Conservation (phyloP, 92 coral and sea anemone species). For the Paramuricea clavata region DNA sequence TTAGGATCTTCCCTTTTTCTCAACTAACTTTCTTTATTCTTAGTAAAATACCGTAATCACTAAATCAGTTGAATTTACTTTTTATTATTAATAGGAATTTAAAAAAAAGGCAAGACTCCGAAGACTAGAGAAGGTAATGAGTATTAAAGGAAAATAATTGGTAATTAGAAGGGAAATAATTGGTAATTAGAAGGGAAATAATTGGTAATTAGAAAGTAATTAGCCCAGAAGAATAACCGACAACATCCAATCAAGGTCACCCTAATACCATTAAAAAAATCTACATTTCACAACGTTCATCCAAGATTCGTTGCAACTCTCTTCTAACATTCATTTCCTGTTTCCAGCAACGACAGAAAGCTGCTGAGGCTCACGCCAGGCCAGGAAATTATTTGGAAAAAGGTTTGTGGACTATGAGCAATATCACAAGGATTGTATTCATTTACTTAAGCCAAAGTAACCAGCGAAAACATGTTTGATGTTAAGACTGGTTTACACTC, state of each 20-base stretch:
- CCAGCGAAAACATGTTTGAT: neutral
- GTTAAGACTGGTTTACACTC: neutral
- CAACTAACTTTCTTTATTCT: too few species aligned
- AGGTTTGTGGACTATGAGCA: neutral
- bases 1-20: neutral
- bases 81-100: constrained; percentile 73
- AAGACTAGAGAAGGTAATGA: constrained; percentile 83
- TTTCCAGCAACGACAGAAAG: constrained; percentile 11
- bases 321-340: neutral
- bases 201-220: too few species aligned
- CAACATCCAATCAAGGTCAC: neutral
- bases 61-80: too few species aligned
- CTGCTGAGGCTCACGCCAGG: neutral
- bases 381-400: neutral
- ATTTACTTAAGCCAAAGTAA: too few species aligned
- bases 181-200: too few species aligned
- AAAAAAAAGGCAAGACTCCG: constrained; percentile 74
- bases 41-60: too few species aligned
- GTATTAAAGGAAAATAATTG: too few species aligned
- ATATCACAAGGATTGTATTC: too few species aligned
- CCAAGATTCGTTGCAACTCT: too few species aligned
- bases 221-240: too few species aligned
- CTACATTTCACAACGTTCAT: too few species aligned
- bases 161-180: too few species aligned
- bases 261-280: neutral